A percentile compares a stretch with the other conserved stretches of the same genome.
phyloP scores from a whole-genome alignment of 2,888 invertebrate genomes.

The Crossocerus cetratus region DNA sequence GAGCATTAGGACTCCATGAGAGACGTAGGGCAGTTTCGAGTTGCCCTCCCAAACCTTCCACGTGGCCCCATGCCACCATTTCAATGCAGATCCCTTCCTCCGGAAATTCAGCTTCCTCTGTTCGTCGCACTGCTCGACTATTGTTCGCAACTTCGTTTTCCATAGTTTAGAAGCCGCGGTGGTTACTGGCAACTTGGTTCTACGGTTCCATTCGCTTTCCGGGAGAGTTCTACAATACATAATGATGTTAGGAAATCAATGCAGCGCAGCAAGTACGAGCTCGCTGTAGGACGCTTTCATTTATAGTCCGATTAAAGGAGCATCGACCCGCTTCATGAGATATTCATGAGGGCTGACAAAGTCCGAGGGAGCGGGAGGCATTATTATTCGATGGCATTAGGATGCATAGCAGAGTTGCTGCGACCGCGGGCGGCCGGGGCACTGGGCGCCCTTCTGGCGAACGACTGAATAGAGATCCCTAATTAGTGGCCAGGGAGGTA shows the following conservation, averaged over 20 bases:
- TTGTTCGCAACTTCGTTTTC: too few relatives aligned
- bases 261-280: not conserved
- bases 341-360: conserved; percentile 36
- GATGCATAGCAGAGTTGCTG: conserved; percentile 48
- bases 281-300: conserved; percentile 14
- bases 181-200: too few relatives aligned
- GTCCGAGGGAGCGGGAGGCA: not conserved
- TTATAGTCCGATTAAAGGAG: conserved; percentile 12
- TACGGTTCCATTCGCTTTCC: too few relatives aligned
- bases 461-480: conserved; percentile 66
- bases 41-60: not conserved
- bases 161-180: too few relatives aligned
- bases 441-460: conserved; percentile 31
- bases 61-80: too few relatives aligned
- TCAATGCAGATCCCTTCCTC: too few relatives aligned
- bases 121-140: too few relatives aligned
- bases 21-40: conserved; percentile 20
- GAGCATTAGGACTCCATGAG: conserved; percentile 55
- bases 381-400: conserved; percentile 42
- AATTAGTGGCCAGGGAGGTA: conserved; percentile 68
- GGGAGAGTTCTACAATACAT: too few relatives aligned
- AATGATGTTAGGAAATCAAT: not conserved
- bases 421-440: conserved; percentile 23
- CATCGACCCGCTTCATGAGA: conserved; percentile 14
- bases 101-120: too few relatives aligned